A percentile compares a stretch with the other conserved stretches of the same genome.
phyloP scores from a whole-genome alignment of 2,888 invertebrate species.

The Nephrotoma appendiculata region DNA sequence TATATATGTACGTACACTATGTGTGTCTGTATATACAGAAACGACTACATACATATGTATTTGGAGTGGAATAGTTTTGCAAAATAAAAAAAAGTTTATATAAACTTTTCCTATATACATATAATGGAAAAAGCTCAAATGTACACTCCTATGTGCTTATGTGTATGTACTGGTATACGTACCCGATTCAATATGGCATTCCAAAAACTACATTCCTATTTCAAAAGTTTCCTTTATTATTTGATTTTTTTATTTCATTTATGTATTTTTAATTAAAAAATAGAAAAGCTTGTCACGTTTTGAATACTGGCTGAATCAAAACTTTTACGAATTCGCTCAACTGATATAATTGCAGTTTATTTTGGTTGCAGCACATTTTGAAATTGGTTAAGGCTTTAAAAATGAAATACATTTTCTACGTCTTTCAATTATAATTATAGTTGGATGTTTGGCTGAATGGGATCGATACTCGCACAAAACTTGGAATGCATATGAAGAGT shows the following conservation, averaged over 20 bases:
- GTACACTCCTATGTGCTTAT: background rate
- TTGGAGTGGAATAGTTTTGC: background rate
- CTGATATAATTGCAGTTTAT: background rate
- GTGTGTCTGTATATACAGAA: background rate
- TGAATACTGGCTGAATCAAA: background rate
- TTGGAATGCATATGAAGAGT: too few relatives aligned
- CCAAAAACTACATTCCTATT: background rate
- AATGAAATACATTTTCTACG: too few relatives aligned
- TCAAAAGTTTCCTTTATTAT: background rate
- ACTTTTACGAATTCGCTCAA: background rate
- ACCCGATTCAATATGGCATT: background rate
- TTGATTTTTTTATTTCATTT: background rate
- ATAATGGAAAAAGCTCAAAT: background rate
- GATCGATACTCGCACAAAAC: too few relatives aligned
- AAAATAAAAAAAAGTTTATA: background rate
- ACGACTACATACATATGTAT: background rate
- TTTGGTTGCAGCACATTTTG: background rate
- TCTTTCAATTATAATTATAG: too few relatives aligned
- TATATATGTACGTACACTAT: background rate
- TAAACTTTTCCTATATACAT: background rate
- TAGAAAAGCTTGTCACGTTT: background rate
- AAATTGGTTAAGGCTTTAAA: too few relatives aligned
- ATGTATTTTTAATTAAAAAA: background rate
- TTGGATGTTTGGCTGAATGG: too few relatives aligned
- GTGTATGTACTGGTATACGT: background rate